A percentile compares a stretch with the other conserved stretches of the same genome.
Evolutionary conservation across 2,888 invertebrate genomes (phyloP).

Genomic region (Fragum whitleyi): DNA sequence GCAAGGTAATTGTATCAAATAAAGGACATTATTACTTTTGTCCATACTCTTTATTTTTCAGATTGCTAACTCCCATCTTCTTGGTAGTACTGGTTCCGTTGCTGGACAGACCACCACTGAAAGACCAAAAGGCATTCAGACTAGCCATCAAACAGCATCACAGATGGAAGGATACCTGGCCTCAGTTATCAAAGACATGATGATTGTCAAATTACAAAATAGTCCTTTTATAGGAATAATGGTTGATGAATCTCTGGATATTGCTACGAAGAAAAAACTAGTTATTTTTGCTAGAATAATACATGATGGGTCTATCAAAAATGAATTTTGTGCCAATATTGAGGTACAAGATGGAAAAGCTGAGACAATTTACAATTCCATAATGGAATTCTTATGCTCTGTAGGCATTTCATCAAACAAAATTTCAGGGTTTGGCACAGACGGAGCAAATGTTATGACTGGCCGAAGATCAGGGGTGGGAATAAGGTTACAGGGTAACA

Average conservation of each 20-base stretch:
- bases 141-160: background rate
- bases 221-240: background rate
- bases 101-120: too few species aligned
- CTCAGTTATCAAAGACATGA: background rate
- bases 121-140: background rate
- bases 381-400: background rate
- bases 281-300: background rate
- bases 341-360: too few species aligned
- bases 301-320: too few species aligned
- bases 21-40: too few species aligned
- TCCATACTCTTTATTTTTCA: too few species aligned
- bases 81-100: too few species aligned
- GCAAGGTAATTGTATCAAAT: too few species aligned
- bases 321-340: too few species aligned
- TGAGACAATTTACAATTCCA: background rate
- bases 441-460: slow-evolving; percentile 42
- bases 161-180: background rate
- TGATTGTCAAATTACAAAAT: background rate
- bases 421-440: slow-evolving; percentile 38
- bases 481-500: slow-evolving; percentile 14
- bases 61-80: too few species aligned
- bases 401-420: slow-evolving; percentile 15
- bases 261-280: background rate
- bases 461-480: slow-evolving; percentile 29
- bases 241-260: background rate